Evolutionary conservation across 1,140 invertebrate genomes (phyloP), one percentile per base, ranked within the genome.

Genomic region (Brachionus calyciflorus): DNA sequence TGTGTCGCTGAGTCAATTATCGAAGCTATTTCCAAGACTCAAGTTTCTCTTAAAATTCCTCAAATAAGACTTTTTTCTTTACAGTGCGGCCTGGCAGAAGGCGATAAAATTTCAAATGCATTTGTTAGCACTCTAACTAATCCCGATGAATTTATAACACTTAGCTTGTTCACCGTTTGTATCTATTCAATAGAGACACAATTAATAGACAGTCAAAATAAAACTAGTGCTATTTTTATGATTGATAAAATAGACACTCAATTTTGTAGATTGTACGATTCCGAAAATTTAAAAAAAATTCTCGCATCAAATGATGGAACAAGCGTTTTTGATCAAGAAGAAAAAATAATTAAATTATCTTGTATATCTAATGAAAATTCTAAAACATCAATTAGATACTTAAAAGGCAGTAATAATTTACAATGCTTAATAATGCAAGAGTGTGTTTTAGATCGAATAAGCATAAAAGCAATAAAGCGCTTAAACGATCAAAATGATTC

Each of bases 11-110:
- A 51, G n/a, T 73, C 69, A 9, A 51, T 73, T 33, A 73, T 26
- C 17, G 69, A 73, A 30, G 69, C 69, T 28, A 73, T 73, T 73
- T 73, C 69, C n/a, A 73, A 73, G 33, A 73, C 69, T 12, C 69
- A 73, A 73, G 69, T 73, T 10, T 73, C 69, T 1, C 19, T 73
- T 3, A 73, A 73, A 55, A 49, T 73, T 40, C 69, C 69, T 41
- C 44, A 73, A 53, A 41, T 73, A 26, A 21, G 69, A 28, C 26
- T 73, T 7, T 73, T 73, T 73, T 12, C 69, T 3, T 51, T 73
- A 19, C 69, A 73, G 28, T 73, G 69, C 1, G 69, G 69, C 21
- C 46, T 73, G 5, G 69, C 69, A 7, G 69, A 73, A 51, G 69
- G 69, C 33, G 69, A 73, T 33, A 73, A 73, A 73, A 51, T 73